Base-by-base conservation (phyloP, 2,113 vertebrate genomes). In the Verasper variegatus region DNA sequence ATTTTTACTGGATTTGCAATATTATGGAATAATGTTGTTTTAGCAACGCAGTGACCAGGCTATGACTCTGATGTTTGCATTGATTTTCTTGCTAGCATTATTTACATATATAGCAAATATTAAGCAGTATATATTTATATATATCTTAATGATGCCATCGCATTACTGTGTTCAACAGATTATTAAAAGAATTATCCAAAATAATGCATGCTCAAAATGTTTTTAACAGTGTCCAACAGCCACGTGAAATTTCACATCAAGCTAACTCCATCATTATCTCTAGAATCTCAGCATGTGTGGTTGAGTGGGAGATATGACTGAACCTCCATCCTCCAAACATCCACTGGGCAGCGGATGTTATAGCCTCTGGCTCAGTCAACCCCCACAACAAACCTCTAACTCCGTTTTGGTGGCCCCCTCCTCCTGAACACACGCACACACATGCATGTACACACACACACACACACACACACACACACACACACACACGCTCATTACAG, bases 401-500 rank as follows among this genome's bases (percentile, higher is more conserved):
- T 55, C 70, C 4, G 12, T 56, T 71, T 31, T 37, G 58, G 58
- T 66, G 54, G 60, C 60, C 81, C 80, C 71, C 79, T 59, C 61
- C 57, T 59, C 21, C 70, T 9, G 20, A 20, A 55, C n/a, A 21
- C n/a, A 55, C n/a, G 23, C 20, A 54, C 52, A 21, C 35, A 42
- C 20, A 21, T 35, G 21, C 11, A 27, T 4, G 4, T 1, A 54
- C n/a, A 21, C 52, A 23, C 20, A 55, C 52, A 21, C 54, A 12
- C 52, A 17, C 13, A 26, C 51, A 55, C 54, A 26, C n/a, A 40
- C 59, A 61, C 59, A n/a, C 31, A 21, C 59, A 37, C 20, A 40
- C 35, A 13, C 31, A 42, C 31, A 21, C 60, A 40, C 20, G 65
- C 90, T 91, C 89, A 91, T 92, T 90, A 92, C 86, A 85, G 84